phyloP scores from a whole-genome alignment of 2,888 invertebrate species.

The Leptopilina syphax region DNA sequence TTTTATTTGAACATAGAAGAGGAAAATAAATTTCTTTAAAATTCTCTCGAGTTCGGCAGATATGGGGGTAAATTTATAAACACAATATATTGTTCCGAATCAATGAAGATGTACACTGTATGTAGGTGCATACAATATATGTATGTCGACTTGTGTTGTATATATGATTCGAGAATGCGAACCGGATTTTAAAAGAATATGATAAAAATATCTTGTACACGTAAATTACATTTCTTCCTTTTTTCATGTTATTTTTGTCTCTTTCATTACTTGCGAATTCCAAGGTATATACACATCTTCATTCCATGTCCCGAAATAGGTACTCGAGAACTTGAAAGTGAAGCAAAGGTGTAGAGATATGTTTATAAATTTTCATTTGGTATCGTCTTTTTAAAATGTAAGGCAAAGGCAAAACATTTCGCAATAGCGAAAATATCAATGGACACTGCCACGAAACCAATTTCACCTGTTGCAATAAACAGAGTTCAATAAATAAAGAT shows the following conservation, averaged over 20 bases:
- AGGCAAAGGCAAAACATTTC: background rate
- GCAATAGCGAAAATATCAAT: background rate
- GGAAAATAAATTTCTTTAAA: too few species aligned
- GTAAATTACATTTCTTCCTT: slow-evolving; percentile 15
- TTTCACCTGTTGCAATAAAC: background rate
- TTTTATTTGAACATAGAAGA: too few species aligned
- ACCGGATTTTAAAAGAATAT: slow-evolving; percentile 31
- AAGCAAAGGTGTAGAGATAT: background rate
- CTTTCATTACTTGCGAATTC: slow-evolving; percentile 19
- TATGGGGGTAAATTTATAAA: too few species aligned
- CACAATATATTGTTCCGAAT: too few species aligned
- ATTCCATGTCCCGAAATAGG: slow-evolving; percentile 33
- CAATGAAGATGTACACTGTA: too few species aligned
- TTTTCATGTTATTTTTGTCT: slow-evolving; percentile 25
- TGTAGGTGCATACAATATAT: too few species aligned
- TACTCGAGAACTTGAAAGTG: slow-evolving; percentile 20
- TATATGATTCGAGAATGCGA: slow-evolving; percentile 3
- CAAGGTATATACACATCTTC: slow-evolving; percentile 9
- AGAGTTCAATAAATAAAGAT: background rate
- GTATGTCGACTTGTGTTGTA: too few species aligned
- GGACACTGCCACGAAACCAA: background rate
- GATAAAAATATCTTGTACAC: slow-evolving; percentile 14
- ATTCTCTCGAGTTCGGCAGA: too few species aligned
- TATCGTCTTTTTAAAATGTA: slow-evolving; percentile 13
- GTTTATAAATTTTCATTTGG: slow-evolving; percentile 14